Evolutionary conservation across 2,888 invertebrate genomes (phyloP).

Genomic region (Caenorhabditis auriculariae): DNA sequence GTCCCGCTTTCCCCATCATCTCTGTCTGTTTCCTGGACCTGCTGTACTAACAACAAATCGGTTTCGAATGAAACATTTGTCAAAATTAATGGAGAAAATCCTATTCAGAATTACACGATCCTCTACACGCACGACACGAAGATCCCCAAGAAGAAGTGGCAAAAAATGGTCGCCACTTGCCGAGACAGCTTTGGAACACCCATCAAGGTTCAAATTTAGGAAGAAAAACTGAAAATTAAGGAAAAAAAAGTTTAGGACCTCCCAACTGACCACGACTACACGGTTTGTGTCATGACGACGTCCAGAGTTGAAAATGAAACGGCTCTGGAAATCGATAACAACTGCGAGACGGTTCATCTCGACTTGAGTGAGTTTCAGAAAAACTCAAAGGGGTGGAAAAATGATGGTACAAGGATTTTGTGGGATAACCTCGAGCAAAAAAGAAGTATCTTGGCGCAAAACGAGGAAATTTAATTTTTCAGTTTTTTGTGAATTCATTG

Average conservation of each 20-base stretch:
- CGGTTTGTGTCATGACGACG: slow-evolving; percentile 48
- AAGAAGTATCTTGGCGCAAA: too few relatives aligned
- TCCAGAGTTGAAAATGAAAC: slow-evolving; percentile 34
- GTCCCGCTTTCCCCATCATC: slow-evolving; percentile 48
- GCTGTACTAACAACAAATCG: slow-evolving; percentile 58
- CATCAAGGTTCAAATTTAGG: slow-evolving; percentile 11
- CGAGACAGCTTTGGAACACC: slow-evolving; percentile 47
- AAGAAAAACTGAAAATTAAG: neutral
- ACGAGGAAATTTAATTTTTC: too few relatives aligned
- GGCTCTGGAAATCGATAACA: slow-evolving; percentile 30
- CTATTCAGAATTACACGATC: slow-evolving; percentile 53
- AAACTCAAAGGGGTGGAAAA: too few relatives aligned
- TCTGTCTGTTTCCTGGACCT: slow-evolving; percentile 56
- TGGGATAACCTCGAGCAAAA: too few relatives aligned
- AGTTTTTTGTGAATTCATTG: too few relatives aligned
- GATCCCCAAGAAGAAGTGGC: slow-evolving; percentile 49
- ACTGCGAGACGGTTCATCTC: slow-evolving; percentile 38
- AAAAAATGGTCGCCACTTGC: slow-evolving; percentile 39
- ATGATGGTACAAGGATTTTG: too few relatives aligned
- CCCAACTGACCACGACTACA: slow-evolving; percentile 51
- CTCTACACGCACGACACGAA: slow-evolving; percentile 49
- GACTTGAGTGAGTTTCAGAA: slow-evolving; percentile 37
- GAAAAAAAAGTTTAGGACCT: slow-evolving; percentile 18
- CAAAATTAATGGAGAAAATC: neutral
- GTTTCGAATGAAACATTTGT: slow-evolving; percentile 11